Percentiles rank a stretch among this genome's conserved stretches.
Evolutionary conservation across 2,888 invertebrate species (phyloP).

Genomic region (Conchocele bisecta): DNA sequence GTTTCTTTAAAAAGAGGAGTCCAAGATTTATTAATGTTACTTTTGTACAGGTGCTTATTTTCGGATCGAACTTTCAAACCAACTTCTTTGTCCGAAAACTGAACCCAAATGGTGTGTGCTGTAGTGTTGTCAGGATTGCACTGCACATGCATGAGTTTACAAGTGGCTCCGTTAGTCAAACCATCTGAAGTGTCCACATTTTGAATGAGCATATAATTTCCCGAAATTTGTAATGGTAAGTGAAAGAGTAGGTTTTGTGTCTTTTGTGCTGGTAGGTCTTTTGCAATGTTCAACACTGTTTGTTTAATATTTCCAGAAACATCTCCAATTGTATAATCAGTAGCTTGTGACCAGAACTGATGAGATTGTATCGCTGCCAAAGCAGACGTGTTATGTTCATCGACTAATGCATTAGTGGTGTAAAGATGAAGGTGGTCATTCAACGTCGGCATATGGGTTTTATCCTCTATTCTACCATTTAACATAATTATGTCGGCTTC

Average conservation of each 20-base stretch:
- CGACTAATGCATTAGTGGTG: background rate
- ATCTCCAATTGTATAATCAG: background rate
- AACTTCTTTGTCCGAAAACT: conserved; percentile 4
- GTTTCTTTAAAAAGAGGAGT: conserved; percentile 17
- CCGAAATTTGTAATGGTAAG: conserved; percentile 3
- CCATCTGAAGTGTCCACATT: conserved; percentile 25
- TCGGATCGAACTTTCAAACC: background rate
- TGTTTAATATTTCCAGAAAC: background rate
- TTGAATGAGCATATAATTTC: conserved; percentile 14
- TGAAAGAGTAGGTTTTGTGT: conserved; percentile 4
- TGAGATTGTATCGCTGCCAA: background rate
- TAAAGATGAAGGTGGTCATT: conserved; percentile 12
- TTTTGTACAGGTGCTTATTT: background rate
- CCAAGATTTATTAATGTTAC: conserved; percentile 11
- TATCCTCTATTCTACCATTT: background rate
- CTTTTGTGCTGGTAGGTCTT: conserved; percentile 1
- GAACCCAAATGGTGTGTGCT: conserved; percentile 10
- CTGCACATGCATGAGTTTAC: conserved; percentile 12
- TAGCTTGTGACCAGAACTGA: conserved; percentile 1
- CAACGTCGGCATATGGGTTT: background rate
- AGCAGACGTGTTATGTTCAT: conserved; percentile 1
- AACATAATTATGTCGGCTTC: background rate
- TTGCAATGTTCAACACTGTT: background rate
- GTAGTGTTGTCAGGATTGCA: conserved; percentile 5
- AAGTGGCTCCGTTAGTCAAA: conserved; percentile 16